These are phyloP conservation scores for Gallinago nigripennis DNA, from an alignment of 2,797 vertebrate genomes.

Conservation along the genomic window DNA sequence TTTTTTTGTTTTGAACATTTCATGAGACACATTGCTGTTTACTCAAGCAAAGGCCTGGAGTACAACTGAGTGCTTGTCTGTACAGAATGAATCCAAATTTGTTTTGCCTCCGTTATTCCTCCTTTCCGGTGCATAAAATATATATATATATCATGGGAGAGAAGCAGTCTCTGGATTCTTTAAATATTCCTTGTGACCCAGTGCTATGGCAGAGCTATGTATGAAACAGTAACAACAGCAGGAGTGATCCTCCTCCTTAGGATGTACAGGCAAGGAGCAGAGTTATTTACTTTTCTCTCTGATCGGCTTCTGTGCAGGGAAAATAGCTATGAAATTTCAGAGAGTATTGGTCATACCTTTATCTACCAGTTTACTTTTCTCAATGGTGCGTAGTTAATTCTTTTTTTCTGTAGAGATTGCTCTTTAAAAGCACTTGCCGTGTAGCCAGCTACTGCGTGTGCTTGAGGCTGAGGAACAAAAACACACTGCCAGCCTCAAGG, in stretches of 20 bases:
- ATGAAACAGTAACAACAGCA: neutral
- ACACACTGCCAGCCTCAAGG: neutral
- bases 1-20: slow-evolving; percentile 57
- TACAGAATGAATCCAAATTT: slow-evolving; percentile 10
- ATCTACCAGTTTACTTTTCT: neutral
- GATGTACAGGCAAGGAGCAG: neutral
- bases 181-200: neutral
- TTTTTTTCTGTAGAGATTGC: neutral
- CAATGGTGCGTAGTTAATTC: neutral
- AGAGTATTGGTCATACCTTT: neutral
- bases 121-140: neutral
- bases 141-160: neutral
- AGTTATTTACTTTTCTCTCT: neutral
- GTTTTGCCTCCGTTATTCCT: neutral
- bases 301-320: neutral
- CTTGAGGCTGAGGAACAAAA: neutral
- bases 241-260: neutral
- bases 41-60: slow-evolving; percentile 25
- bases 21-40: slow-evolving; percentile 48
- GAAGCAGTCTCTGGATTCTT: neutral
- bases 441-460: neutral
- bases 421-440: neutral
- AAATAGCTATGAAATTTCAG: neutral
- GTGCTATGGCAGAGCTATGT: neutral
- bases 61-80: slow-evolving; percentile 36